phyloP scores from a whole-genome alignment of 1,140 invertebrate species.

The Halotydeus destructor region DNA sequence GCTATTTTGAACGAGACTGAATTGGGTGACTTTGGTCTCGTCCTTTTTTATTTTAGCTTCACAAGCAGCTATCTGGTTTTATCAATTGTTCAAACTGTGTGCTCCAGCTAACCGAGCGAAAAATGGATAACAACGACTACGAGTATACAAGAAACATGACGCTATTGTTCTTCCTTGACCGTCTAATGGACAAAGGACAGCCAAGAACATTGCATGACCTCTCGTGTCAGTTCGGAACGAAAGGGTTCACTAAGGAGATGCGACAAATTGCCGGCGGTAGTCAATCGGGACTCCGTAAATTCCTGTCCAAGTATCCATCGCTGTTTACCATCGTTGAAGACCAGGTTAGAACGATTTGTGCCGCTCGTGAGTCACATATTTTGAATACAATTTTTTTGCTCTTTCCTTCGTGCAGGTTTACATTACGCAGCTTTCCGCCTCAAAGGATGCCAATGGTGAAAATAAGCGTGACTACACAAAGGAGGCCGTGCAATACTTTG shows the following conservation, averaged over 20 bases:
- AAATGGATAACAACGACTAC: conserved; percentile 78
- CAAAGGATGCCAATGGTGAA: conserved; percentile 10
- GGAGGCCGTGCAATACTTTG: conserved; percentile 86
- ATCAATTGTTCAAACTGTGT: too few species aligned
- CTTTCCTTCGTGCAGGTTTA: conserved; percentile 6
- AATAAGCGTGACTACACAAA: conserved; percentile 50
- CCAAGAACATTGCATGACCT: conserved; percentile 78
- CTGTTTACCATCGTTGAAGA: conserved; percentile 77
- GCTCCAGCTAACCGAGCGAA: too few species aligned
- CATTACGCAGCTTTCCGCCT: conserved; percentile 12
- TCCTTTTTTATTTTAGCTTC: too few species aligned
- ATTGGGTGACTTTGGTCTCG: too few species aligned
- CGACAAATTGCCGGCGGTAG: conserved; percentile 74
- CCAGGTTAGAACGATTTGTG: conserved; percentile 54
- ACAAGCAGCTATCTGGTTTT: too few species aligned
- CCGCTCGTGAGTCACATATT: too few species aligned
- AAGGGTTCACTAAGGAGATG: conserved; percentile 75
- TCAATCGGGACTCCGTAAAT: conserved; percentile 73
- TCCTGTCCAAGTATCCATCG: conserved; percentile 63
- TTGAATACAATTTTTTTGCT: too few species aligned
- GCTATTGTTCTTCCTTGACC: conserved; percentile 82
- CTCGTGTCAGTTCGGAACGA: conserved; percentile 85
- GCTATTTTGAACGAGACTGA: too few species aligned
- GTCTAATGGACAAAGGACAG: conserved; percentile 74
- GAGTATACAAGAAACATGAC: conserved; percentile 81